Percentiles rank a stretch among this genome's conserved stretches.
Conservation (phyloP, 2,113 vertebrate genomes). For the Camelus bactrianus region DNA sequence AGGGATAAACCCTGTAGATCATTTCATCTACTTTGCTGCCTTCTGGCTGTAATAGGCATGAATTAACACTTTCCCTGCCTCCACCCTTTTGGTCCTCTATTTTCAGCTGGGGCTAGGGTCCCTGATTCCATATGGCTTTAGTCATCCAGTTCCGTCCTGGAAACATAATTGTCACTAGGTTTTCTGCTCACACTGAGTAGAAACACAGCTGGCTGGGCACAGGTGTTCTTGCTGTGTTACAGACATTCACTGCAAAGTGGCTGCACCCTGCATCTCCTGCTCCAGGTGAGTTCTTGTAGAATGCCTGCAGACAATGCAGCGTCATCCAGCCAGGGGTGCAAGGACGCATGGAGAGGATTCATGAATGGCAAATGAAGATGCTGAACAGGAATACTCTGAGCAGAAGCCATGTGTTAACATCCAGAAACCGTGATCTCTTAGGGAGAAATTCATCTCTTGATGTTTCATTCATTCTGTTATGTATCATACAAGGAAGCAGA, state of each 20-base stretch:
- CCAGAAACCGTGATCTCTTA: slow-evolving; percentile 56
- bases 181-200: neutral
- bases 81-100: neutral
- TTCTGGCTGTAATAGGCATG: neutral
- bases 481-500: slow-evolving; percentile 29
- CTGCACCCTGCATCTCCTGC: slow-evolving; percentile 36
- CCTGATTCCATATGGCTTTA: neutral
- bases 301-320: neutral
- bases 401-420: slow-evolving; percentile 50
- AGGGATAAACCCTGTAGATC: slow-evolving; percentile 25
- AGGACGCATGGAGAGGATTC: neutral
- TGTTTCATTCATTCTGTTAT: slow-evolving; percentile 42
- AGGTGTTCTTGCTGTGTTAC: neutral
- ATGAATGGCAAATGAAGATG: slow-evolving; percentile 68
- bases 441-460: slow-evolving; percentile 4
- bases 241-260: neutral
- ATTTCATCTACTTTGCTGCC: slow-evolving; percentile 20
- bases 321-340: neutral
- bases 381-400: slow-evolving; percentile 4
- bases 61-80: neutral
- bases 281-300: neutral
- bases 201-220: slow-evolving; percentile 51
- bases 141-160: neutral
- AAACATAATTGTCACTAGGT: slow-evolving; percentile 18
- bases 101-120: neutral